A percentile compares a stretch with the other conserved stretches of the same genome.
phyloP scores from a whole-genome alignment of 2,888 invertebrate species.

The Calliopum simillimum region DNA sequence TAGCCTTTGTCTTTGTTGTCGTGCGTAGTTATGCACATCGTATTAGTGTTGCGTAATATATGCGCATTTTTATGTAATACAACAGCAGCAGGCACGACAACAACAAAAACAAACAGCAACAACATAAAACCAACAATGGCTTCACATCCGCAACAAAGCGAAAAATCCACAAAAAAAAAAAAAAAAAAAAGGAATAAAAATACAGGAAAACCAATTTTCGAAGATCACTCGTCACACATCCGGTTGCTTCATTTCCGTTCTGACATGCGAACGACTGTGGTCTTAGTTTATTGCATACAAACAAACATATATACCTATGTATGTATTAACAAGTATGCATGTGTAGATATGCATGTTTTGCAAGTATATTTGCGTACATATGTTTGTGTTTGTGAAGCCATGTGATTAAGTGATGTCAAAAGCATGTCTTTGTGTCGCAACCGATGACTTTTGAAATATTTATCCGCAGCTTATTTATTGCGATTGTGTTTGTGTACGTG shows the following conservation, averaged over 20 bases:
- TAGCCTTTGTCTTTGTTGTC: too few relatives aligned
- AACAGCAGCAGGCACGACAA: background rate
- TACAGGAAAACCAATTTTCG: slow-evolving; percentile 23
- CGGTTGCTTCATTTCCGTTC: slow-evolving; percentile 23
- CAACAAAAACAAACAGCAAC: background rate
- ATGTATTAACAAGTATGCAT: too few relatives aligned
- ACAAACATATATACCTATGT: background rate
- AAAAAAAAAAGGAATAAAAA: background rate
- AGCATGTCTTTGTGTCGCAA: too few relatives aligned
- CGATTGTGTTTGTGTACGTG: background rate
- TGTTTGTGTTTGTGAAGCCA: too few relatives aligned
- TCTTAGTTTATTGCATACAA: background rate
- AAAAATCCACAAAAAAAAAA: background rate
- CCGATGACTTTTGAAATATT: too few relatives aligned
- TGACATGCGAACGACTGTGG: slow-evolving; percentile 1
- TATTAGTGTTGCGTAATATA: background rate
- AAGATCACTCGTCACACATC: slow-evolving; percentile 18
- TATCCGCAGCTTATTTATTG: background rate
- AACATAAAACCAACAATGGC: background rate
- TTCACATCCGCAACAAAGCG: background rate
- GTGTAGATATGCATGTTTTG: background rate
- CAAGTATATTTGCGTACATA: too few relatives aligned
- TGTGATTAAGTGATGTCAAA: too few relatives aligned
- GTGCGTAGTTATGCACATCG: too few relatives aligned
- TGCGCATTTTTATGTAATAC: background rate